phyloP scores from a whole-genome alignment of 2,888 invertebrate species.

The Ormyrus thymus region DNA sequence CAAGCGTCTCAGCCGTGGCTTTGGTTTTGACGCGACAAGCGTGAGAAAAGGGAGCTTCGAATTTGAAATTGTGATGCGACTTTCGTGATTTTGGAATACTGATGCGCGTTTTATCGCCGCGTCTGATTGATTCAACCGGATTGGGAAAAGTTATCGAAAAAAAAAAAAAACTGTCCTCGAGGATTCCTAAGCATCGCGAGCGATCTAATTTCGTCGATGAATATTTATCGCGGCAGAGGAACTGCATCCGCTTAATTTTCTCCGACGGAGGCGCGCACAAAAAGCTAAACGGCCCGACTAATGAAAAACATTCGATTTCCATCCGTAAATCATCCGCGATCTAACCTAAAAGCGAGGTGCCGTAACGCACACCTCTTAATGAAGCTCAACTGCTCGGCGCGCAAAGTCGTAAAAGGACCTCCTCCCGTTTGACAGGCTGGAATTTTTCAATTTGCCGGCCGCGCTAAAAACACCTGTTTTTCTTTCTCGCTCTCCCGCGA shows the following conservation, averaged over 20 bases:
- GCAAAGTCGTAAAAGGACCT: slow-evolving; percentile 34
- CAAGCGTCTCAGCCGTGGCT: not conserved
- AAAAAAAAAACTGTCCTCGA: too few species aligned
- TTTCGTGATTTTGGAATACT: too few species aligned
- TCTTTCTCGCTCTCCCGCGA: not conserved
- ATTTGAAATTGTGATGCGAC: too few species aligned
- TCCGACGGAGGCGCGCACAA: not conserved
- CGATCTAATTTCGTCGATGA: too few species aligned
- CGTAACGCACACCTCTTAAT: slow-evolving; percentile 33
- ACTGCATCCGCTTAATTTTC: too few species aligned
- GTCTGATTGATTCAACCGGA: too few species aligned
- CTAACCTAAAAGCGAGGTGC: not conserved
- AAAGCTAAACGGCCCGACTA: not conserved
- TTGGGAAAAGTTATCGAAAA: too few species aligned
- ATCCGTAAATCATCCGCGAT: slow-evolving; percentile 11
- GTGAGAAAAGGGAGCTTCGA: too few species aligned
- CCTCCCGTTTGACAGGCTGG: slow-evolving; percentile 37
- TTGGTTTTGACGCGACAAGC: too few species aligned
- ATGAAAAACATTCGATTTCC: slow-evolving; percentile 25
- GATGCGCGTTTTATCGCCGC: too few species aligned
- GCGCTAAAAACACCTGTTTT: slow-evolving; percentile 34
- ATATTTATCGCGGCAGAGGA: too few species aligned
- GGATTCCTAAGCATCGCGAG: too few species aligned
- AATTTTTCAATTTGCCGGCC: slow-evolving; percentile 46
- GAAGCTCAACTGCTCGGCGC: slow-evolving; percentile 19